These are phyloP conservation scores for Urocynchramus pylzowi DNA, from an alignment of 2,113 vertebrate species.

Conservation along the genomic window DNA sequence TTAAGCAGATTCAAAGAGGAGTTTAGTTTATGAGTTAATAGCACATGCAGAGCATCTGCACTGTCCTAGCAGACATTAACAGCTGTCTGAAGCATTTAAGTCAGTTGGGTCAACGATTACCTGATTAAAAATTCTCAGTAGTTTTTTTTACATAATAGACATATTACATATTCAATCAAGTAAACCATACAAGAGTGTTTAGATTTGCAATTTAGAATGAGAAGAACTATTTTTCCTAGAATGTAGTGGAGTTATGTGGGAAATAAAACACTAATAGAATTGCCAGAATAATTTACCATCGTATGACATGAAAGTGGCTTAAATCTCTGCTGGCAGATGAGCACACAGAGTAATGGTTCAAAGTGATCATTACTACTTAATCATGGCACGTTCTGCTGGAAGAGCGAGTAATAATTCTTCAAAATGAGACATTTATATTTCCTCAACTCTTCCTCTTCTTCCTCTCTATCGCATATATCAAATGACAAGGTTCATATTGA, in stretches of 20 bases:
- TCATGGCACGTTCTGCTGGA: neutral
- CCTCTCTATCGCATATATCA: neutral
- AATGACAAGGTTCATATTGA: neutral
- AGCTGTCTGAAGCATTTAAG: neutral
- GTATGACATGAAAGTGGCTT: constrained; percentile 7
- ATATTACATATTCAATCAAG: neutral
- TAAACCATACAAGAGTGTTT: neutral
- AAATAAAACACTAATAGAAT: constrained; percentile 19
- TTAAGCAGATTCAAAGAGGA: neutral
- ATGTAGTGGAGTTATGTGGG: neutral
- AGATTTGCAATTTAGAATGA: neutral
- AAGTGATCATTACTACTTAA: constrained; percentile 38
- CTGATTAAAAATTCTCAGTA: neutral
- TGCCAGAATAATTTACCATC: neutral
- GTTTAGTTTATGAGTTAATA: neutral
- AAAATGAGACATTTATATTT: constrained; percentile 32
- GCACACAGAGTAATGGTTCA: constrained; percentile 1
- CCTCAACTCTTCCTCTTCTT: constrained; percentile 17
- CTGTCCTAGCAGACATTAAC: neutral
- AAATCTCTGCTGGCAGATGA: constrained; percentile 36
- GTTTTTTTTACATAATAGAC: neutral
- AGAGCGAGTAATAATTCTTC: constrained; percentile 8
- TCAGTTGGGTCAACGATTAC: neutral
- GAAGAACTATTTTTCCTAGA: constrained; percentile 2
- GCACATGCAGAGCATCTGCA: neutral